Evolutionary conservation across 2,797 vertebrate genomes (phyloP).

Genomic region (Sitta carolinensis): DNA sequence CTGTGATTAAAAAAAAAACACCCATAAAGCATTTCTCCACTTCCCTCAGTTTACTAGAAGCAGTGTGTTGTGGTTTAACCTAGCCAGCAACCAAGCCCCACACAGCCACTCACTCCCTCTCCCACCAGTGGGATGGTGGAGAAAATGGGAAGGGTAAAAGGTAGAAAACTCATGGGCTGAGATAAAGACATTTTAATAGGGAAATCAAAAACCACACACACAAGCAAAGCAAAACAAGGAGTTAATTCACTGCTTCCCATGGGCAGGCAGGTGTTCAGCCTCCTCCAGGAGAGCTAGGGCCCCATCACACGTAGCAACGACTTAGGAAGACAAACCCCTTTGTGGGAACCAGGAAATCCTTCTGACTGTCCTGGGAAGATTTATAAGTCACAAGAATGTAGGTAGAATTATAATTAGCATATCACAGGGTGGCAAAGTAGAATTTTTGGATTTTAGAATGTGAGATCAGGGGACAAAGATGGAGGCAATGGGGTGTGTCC

Average conservation of each 20-base stretch:
- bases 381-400: too few species aligned
- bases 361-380: too few species aligned
- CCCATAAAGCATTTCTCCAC: background rate
- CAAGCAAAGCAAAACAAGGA: background rate
- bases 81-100: background rate
- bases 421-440: too few species aligned
- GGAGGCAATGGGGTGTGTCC: too few species aligned
- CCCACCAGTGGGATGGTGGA: accelerated
- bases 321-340: background rate
- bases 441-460: too few species aligned
- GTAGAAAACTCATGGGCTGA: background rate
- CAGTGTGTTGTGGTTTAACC: background rate
- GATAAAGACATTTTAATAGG: background rate
- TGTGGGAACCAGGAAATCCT: too few species aligned
- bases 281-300: background rate
- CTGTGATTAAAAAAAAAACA: background rate
- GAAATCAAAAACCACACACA: background rate
- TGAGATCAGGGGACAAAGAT: too few species aligned
- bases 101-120: background rate
- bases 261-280: background rate
- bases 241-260: background rate
- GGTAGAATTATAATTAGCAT: too few species aligned
- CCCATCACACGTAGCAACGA: accelerated
- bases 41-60: background rate
- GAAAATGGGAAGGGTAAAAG: background rate